Base-by-base conservation (phyloP, 1,140 invertebrate species). In the Diachasma alloeum region DNA sequence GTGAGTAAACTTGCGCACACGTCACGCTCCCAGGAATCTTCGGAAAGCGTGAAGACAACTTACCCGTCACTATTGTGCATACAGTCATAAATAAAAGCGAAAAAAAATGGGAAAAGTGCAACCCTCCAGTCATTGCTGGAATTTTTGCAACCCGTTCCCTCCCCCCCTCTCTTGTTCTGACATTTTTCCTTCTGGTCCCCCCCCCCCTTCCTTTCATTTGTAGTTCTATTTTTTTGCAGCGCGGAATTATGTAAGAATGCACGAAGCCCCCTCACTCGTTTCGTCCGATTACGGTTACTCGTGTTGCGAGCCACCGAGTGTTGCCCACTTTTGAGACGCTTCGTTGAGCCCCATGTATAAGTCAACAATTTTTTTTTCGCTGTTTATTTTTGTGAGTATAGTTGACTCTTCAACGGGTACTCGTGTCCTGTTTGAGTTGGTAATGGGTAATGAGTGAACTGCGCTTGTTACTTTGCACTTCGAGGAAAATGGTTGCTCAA, bases 11-110 rank as follows among this genome's bases (percentile, higher is more conserved):
- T 63, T 63, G 59, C 59, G 56, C 70, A 31, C 66, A 72, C 78
- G 86, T 88, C 83, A 87, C 85, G 85, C 87, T 86, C 77, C 76
- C 83, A 75, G 84, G 81, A 83, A 72, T 87, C 85, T 86, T 85
- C 84, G 84, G 87, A 88, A 89, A 89, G 87, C 87, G 87, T 87
- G 86, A 84, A 88, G 83, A 86, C 76, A 74, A 76, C 77, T n/a
- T 53, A 69, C 67, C 42, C 48, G 24, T 63, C 48, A 76, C 15
- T 63, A 17, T 68, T 42, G 31, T 71, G 39, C 59, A 53, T 76
- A 56, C 67, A 75, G 36, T 53, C 42, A 76, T 46, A 72, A 76
- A 67, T 56, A n/a, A 73, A 46, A 75, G 48, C 68, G 19, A 63
- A 56, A 56, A 19, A 56, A 59, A 36, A 44, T 17, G 67, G 2